Evolutionary conservation across 2,797 vertebrate species (phyloP), one percentile per base, ranked within the genome.

Genomic region (Bufotes viridis): DNA sequence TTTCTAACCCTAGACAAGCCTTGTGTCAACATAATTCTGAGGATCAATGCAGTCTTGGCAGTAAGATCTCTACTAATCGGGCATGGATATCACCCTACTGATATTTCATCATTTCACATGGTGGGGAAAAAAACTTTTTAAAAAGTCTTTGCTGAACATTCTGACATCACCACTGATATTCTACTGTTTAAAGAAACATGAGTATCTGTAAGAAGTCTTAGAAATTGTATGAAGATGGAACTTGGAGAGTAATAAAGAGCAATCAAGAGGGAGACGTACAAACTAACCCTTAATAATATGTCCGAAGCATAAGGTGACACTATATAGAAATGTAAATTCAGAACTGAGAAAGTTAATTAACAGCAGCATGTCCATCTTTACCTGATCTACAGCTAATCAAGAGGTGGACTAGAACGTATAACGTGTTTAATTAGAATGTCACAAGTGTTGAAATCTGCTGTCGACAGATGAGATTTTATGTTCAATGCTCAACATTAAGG

Each of bases 171-270:
- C 22, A 63, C 7, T 7, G 2, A 22, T 63, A 63, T 18, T 96
- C 95, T 95, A 93, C 91, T 79, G 91, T 91, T 86, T 92, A 92
- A 91, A 87, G 91, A 90, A 90, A 90, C 78, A 92, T 20, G 89
- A 92, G 93, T 93, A 93, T 92, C 8, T 74, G 17, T 15, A 60
- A 15, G 26, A 69, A 57, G 10, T 74, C 29, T 69, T 61, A 18
- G 11, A 24, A 20, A 87, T 63, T 51, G 67, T 53, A 29, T 69
- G 22, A 58, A 7, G 72, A 80, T 91, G 90, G 93, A 93, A 93
- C 86, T 90, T 90, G 87, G 29, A 91, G 89, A 10, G 89, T 87
- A 94, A 95, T 93, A 93, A 94, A 93, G 93, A 93, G 93, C 94
- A 94, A 92, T 93, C 93, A 91, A 91, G 91, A 90, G 92, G 88